These are phyloP conservation scores for Mythimna loreyi DNA, from an alignment of 2,888 invertebrate genomes.

Conservation along the genomic window DNA sequence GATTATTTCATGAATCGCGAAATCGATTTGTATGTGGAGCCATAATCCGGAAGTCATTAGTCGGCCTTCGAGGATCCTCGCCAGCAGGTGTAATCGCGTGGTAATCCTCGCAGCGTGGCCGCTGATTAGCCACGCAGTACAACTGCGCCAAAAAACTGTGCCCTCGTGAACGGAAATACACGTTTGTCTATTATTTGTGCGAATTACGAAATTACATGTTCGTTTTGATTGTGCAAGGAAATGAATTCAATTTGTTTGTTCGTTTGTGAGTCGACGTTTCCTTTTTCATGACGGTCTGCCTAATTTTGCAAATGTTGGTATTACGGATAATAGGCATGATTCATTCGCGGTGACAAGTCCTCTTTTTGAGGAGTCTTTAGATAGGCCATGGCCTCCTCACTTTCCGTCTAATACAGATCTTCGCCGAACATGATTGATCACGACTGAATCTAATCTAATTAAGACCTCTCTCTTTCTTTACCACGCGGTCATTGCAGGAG, in stretches of 20 bases:
- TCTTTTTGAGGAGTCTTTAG: too few relatives aligned
- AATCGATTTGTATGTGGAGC: constrained; percentile 66
- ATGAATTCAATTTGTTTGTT: constrained; percentile 25
- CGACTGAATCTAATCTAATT: too few relatives aligned
- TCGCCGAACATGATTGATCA: too few relatives aligned
- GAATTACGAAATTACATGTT: constrained; percentile 40
- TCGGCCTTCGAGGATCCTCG: constrained; percentile 67
- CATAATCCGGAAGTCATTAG: constrained; percentile 68
- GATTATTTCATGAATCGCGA: constrained; percentile 64
- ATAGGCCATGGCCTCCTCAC: too few relatives aligned
- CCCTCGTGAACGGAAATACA: constrained; percentile 61
- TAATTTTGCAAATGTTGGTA: neutral
- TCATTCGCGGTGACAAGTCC: too few relatives aligned
- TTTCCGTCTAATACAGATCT: too few relatives aligned
- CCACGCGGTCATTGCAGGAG: too few relatives aligned
- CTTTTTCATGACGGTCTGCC: neutral
- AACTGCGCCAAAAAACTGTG: constrained; percentile 53
- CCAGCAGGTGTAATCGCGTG: constrained; percentile 61
- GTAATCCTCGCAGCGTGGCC: constrained; percentile 57
- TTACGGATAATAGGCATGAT: too few relatives aligned
- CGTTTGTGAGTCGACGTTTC: constrained; percentile 24
- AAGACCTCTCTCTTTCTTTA: too few relatives aligned
- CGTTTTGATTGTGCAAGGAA: constrained; percentile 32
- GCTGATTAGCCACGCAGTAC: constrained; percentile 65
- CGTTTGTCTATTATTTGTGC: constrained; percentile 55